Base-by-base conservation (phyloP, 37 sponge, comb jelly and placozoan species). In the Tethya wilhelma region DNA sequence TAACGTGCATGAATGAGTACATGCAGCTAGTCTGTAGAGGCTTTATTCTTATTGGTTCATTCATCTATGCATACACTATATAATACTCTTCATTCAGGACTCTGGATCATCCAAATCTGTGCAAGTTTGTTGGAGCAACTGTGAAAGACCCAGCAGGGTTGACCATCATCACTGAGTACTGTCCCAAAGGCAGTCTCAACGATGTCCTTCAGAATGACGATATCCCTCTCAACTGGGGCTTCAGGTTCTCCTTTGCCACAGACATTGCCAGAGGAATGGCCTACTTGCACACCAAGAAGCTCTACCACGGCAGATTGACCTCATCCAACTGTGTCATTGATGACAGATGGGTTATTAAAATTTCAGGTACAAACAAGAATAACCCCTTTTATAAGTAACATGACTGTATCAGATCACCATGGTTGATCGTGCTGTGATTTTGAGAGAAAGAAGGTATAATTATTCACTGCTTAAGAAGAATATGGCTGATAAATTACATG, bases 201-300 rank as follows among this genome's bases (percentile, higher is more conserved):
- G 97, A 96, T 80, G 97, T 96, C 26, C 76, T 96, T 9, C 90
- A 80, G 74, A 96, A 96, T 68, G 94, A 96, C 29, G 93, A 90
- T 56, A 90, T 96, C 56, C 94, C 97, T 4, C 88, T 96, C 31
- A 93, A 93, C 44, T 96, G 97, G 97, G 85, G 81, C 29, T 96
- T 96, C 69, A 75, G 97, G 23, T 88, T 93, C 75, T 90, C 94
- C 4, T 96, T 96, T 87, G 88, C 89, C 1, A 62, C 76, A 46
- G 97, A 96, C 71, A 90, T 96, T 68, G 88, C 91, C 17, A n/a
- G 89, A 34, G 97, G 80, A 33, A 86, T 96, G 91, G 76, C 83
- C 33, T 93, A 90, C 74, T 84, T 96, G 17, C 94, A 96, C 73
- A 32, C 56, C 19, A 79, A 82, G 49, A 79, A 73, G 67, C 34